Percentiles rank a stretch among this genome's conserved stretches.
phyloP scores from a whole-genome alignment of 2,797 vertebrate species.

The Netta rufina region DNA sequence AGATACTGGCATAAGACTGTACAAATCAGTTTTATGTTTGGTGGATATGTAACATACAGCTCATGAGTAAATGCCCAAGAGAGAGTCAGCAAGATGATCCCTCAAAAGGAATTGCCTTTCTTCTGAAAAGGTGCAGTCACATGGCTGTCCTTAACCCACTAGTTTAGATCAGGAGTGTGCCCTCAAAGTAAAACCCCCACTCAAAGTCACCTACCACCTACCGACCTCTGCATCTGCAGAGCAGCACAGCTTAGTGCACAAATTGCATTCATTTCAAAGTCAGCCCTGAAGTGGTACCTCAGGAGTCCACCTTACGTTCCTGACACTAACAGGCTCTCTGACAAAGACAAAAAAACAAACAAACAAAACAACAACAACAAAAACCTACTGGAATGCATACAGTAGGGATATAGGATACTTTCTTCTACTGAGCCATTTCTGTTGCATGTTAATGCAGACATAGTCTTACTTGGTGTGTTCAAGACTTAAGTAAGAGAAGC shows the following conservation, averaged over 20 bases:
- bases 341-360: neutral
- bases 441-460: neutral
- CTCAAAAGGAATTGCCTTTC: neutral
- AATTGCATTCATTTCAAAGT: neutral
- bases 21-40: neutral
- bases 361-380: neutral
- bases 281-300: neutral
- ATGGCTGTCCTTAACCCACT: neutral
- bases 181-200: neutral
- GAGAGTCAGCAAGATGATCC: neutral
- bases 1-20: neutral
- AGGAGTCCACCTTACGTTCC: neutral
- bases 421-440: neutral
- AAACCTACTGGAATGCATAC: neutral
- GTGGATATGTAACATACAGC: neutral
- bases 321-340: neutral
- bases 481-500: neutral
- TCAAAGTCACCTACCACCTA: neutral
- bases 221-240: neutral
- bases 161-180: neutral
- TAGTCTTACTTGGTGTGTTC: neutral
- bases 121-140: neutral
- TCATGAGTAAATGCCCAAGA: neutral
- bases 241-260: neutral
- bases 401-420: neutral